These are phyloP conservation scores for Zeuzera pyrina DNA, from an alignment of 2,888 invertebrate species.

Conservation along the genomic window DNA sequence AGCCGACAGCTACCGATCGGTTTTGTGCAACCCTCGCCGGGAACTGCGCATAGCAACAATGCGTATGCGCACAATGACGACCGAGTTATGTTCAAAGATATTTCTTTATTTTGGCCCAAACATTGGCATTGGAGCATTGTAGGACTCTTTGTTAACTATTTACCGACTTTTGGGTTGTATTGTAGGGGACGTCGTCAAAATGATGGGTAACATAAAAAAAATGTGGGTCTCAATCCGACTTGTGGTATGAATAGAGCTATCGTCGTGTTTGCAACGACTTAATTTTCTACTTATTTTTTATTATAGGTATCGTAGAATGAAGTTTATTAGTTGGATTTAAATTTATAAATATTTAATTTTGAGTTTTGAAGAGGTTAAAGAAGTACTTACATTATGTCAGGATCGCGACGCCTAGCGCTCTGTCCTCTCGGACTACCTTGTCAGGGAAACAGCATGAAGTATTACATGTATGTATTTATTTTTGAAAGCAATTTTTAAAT, in stretches of 20 bases:
- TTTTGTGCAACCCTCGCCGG: conserved; percentile 59
- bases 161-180: conserved; percentile 68
- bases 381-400: too few species aligned
- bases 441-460: too few species aligned
- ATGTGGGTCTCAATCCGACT: conserved; percentile 35
- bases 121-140: conserved; percentile 67
- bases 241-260: conserved; percentile 33
- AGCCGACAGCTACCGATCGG: conserved; percentile 62
- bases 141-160: conserved; percentile 57
- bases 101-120: conserved; percentile 64
- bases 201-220: conserved; percentile 36
- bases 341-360: too few species aligned
- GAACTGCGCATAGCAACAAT: conserved; percentile 36
- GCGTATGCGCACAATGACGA: conserved; percentile 48
- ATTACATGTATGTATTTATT: too few species aligned
- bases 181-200: conserved; percentile 42
- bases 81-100: conserved; percentile 44
- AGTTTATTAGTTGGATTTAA: too few species aligned
- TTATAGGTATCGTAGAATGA: too few species aligned
- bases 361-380: too few species aligned
- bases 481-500: too few species aligned
- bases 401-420: too few species aligned
- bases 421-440: too few species aligned
- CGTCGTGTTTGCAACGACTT: conserved; percentile 24
- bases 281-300: too few species aligned